Percentiles rank a stretch among this genome's conserved stretches.
These are phyloP conservation scores for Brachyrhaphis roseni DNA, from an alignment of 2,797 vertebrate genomes.

Conservation along the genomic window DNA sequence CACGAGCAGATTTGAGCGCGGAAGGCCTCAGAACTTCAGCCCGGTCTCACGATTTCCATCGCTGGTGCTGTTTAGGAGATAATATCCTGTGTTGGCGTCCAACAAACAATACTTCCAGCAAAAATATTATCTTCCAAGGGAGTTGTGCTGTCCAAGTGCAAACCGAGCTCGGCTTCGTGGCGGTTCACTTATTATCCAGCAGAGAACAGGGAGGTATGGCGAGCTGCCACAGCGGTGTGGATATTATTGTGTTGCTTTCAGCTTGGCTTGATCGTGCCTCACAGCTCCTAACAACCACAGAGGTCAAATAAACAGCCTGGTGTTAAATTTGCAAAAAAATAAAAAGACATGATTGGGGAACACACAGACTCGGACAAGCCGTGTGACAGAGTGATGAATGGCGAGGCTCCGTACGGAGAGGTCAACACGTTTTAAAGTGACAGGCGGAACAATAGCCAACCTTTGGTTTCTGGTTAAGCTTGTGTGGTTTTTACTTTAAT, in stretches of 20 bases:
- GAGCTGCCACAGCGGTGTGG: slow-evolving; percentile 54
- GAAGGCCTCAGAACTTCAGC: neutral
- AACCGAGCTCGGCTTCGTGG: slow-evolving; percentile 41
- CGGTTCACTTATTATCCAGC: slow-evolving; percentile 40
- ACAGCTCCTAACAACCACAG: slow-evolving; percentile 63
- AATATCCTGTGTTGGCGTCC: slow-evolving; percentile 28
- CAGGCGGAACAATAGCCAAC: slow-evolving; percentile 62
- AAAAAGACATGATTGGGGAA: slow-evolving; percentile 39
- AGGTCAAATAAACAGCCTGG: slow-evolving; percentile 60
- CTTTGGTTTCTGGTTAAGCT: slow-evolving; percentile 67
- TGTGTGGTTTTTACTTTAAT: slow-evolving; percentile 70
- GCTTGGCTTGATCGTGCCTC: slow-evolving; percentile 56
- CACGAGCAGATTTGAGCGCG: neutral
- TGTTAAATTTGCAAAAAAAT: slow-evolving; percentile 51
- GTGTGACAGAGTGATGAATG: slow-evolving; percentile 50
- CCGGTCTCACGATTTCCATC: neutral
- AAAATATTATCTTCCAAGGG: slow-evolving; percentile 40
- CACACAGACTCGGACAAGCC: slow-evolving; percentile 47
- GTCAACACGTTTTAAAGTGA: slow-evolving; percentile 60
- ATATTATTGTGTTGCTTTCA: slow-evolving; percentile 60
- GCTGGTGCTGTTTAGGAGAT: slow-evolving; percentile 15
- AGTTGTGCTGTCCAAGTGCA: slow-evolving; percentile 52
- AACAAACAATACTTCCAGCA: slow-evolving; percentile 45
- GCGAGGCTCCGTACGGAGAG: slow-evolving; percentile 39
- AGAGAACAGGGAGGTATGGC: slow-evolving; percentile 59